Conservation (phyloP, 2,113 vertebrate genomes). For the Hypanus sabinus region DNA sequence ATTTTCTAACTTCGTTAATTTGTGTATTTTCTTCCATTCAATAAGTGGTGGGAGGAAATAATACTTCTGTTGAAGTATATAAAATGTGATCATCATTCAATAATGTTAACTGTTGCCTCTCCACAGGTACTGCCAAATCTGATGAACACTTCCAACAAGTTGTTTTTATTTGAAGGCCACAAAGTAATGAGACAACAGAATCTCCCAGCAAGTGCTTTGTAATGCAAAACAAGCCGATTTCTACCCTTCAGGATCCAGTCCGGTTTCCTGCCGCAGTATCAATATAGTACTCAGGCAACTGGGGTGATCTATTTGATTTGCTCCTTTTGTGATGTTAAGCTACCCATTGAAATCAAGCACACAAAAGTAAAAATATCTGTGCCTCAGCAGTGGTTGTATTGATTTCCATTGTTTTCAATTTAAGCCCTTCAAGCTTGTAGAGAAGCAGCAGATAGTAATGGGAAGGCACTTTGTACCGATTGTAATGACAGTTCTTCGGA, state of each 20-base stretch:
- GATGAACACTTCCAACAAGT: too few species aligned
- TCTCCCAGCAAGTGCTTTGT: not conserved
- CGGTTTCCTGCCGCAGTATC: not conserved
- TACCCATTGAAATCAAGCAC: not conserved
- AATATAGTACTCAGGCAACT: not conserved
- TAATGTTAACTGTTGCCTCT: too few species aligned
- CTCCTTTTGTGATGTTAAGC: not conserved
- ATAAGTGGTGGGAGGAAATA: too few species aligned
- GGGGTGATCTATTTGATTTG: not conserved
- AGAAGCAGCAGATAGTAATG: not conserved
- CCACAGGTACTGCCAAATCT: too few species aligned
- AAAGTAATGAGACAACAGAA: not conserved
- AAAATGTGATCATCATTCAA: too few species aligned
- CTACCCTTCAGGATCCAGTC: not conserved
- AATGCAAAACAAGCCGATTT: not conserved
- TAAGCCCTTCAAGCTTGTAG: not conserved
- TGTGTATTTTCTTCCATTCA: too few species aligned
- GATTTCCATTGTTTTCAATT: slow-evolving; percentile 3
- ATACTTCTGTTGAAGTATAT: too few species aligned
- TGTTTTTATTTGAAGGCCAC: not conserved
- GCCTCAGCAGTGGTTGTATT: not conserved
- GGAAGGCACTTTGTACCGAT: not conserved
- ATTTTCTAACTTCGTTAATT: too few species aligned
- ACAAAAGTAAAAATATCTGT: not conserved
- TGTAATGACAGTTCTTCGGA: not conserved